A percentile compares a stretch with the other conserved stretches of the same genome.
Evolutionary conservation across 2,888 invertebrate species (phyloP).

Genomic region (Drosophila algonquin): DNA sequence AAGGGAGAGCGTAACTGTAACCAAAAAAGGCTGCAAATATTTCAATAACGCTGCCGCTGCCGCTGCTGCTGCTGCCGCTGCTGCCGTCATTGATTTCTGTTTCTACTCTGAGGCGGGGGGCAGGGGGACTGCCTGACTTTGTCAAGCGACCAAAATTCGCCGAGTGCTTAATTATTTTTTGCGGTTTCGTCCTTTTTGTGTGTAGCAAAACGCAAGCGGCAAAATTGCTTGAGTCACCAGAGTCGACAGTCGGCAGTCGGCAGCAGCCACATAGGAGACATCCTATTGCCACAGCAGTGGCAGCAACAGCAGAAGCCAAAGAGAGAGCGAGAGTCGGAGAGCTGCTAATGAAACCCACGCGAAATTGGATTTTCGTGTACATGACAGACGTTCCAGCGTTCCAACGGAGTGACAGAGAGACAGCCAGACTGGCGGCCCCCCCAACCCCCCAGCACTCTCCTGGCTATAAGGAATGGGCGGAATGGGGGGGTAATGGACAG

Average conservation of each 20-base stretch:
- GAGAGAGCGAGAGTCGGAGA: conserved; percentile 36
- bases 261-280: conserved; percentile 22
- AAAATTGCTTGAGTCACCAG: conserved; percentile 66
- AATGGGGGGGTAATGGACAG: conserved; percentile 53
- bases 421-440: conserved; percentile 26
- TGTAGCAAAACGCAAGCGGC: conserved; percentile 37
- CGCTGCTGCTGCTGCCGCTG: conserved; percentile 11
- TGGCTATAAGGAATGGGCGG: not conserved
- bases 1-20: conserved; percentile 1
- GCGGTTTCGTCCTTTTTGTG: conserved; percentile 65
- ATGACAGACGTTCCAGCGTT: conserved; percentile 47
- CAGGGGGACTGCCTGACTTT: conserved; percentile 56
- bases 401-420: conserved; percentile 27
- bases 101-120: not conserved
- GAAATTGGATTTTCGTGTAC: conserved; percentile 77
- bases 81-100: conserved; percentile 37
- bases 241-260: conserved; percentile 20
- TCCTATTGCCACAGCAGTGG: not conserved
- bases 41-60: conserved; percentile 58
- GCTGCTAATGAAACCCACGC: conserved; percentile 74
- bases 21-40: conserved; percentile 55
- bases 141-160: conserved; percentile 70
- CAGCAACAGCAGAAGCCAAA: not conserved
- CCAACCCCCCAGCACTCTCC: not conserved
- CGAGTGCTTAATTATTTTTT: conserved; percentile 78